A percentile compares a stretch with the other conserved stretches of the same genome.
These are phyloP conservation scores for Pollenia angustigena DNA, from an alignment of 2,888 invertebrate genomes.

Conservation along the genomic window DNA sequence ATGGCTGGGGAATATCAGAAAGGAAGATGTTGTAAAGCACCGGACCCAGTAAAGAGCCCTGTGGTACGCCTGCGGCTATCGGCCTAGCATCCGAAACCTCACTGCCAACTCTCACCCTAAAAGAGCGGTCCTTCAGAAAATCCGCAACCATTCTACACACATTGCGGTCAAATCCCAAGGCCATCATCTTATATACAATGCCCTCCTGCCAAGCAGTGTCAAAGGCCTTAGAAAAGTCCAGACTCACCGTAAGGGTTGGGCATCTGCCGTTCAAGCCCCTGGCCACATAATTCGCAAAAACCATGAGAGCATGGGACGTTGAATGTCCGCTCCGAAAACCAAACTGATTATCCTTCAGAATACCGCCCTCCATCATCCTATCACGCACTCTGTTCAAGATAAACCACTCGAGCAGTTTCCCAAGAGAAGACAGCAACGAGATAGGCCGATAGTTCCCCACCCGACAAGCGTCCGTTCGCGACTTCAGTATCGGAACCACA, in stretches of 20 bases:
- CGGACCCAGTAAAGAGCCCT: background rate
- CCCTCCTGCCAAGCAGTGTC: background rate
- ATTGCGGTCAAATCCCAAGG: too few species aligned
- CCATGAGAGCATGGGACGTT: background rate
- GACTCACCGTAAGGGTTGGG: too few species aligned
- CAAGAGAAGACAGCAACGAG: too few species aligned
- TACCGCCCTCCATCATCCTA: background rate
- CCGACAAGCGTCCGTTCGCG: too few species aligned
- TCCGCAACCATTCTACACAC: background rate
- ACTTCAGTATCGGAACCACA: slow-evolving; percentile 12
- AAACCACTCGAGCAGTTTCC: too few species aligned
- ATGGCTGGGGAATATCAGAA: too few species aligned
- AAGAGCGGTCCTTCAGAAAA: background rate
- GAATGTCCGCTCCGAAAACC: background rate
- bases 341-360: background rate
- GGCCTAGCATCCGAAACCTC: background rate
- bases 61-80: background rate
- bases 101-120: background rate
- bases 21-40: background rate
- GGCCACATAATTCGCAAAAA: background rate
- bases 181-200: background rate
- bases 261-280: background rate
- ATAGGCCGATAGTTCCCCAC: too few species aligned
- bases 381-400: too few species aligned
- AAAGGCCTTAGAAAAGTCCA: background rate